Conservation (phyloP, 2,113 vertebrate species). For the Vombatus ursinus region DNA sequence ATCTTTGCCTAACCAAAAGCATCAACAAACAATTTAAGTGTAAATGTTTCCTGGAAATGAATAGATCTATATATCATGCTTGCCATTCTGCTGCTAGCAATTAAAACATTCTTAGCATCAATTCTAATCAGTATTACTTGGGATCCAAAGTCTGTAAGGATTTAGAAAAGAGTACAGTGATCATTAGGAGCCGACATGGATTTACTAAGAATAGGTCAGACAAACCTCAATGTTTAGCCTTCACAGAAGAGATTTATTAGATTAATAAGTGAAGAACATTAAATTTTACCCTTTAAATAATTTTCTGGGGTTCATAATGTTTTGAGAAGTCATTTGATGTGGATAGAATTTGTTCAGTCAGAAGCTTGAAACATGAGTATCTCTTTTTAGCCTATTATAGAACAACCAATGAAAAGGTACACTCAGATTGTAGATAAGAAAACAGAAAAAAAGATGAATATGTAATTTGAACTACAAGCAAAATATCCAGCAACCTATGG, state of each 20-base stretch:
- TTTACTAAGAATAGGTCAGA: neutral
- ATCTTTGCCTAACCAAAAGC: neutral
- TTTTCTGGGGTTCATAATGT: neutral
- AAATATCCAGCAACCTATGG: neutral
- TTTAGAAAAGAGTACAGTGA: neutral
- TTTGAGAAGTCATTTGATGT: neutral
- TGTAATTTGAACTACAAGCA: neutral
- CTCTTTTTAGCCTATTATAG: neutral
- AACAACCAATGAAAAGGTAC: neutral
- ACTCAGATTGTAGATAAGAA: neutral
- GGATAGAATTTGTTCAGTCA: neutral
- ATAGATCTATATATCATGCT: neutral
- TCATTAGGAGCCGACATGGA: neutral
- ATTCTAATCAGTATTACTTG: neutral
- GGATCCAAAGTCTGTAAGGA: neutral
- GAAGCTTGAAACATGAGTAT: neutral
- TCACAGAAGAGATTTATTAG: neutral
- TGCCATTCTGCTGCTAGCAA: neutral
- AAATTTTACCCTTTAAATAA: slow-evolving; percentile 8
- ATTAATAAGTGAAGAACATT: slow-evolving; percentile 11
- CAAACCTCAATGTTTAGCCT: neutral
- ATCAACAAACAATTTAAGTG: neutral
- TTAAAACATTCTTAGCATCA: neutral
- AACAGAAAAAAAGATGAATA: neutral
- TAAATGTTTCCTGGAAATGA: neutral